These are phyloP conservation scores for Plutomurus gul DNA, from an alignment of 1,140 invertebrate species.

Conservation along the genomic window DNA sequence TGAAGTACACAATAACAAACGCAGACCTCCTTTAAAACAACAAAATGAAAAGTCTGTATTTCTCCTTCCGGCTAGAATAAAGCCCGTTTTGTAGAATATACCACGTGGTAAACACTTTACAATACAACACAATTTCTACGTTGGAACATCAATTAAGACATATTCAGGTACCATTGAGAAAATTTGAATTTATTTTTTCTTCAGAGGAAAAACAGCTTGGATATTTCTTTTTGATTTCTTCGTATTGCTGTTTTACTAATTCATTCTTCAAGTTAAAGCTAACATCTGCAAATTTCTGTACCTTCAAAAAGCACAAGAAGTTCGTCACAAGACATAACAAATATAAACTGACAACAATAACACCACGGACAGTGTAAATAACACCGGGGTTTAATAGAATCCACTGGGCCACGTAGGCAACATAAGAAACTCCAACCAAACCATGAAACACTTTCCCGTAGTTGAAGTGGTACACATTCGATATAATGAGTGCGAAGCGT, in stretches of 20 bases:
- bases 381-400: background rate
- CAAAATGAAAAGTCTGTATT: too few species aligned
- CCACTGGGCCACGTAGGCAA: background rate
- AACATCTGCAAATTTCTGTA: background rate
- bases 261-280: background rate
- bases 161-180: too few species aligned
- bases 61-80: too few species aligned
- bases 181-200: too few species aligned
- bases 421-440: background rate
- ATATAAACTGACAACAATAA: background rate
- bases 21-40: too few species aligned
- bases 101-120: too few species aligned
- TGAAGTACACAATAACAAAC: too few species aligned
- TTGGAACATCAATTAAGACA: too few species aligned
- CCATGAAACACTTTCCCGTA: background rate
- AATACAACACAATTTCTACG: too few species aligned
- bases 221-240: background rate
- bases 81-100: too few species aligned
- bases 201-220: too few species aligned
- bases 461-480: background rate
- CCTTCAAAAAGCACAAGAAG: background rate
- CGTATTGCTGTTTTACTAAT: background rate
- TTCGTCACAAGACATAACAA: background rate
- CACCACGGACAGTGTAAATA: background rate
- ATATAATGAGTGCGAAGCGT: background rate